phyloP scores from a whole-genome alignment of 1,140 invertebrate species.

The Tetramorium parvispinum region DNA sequence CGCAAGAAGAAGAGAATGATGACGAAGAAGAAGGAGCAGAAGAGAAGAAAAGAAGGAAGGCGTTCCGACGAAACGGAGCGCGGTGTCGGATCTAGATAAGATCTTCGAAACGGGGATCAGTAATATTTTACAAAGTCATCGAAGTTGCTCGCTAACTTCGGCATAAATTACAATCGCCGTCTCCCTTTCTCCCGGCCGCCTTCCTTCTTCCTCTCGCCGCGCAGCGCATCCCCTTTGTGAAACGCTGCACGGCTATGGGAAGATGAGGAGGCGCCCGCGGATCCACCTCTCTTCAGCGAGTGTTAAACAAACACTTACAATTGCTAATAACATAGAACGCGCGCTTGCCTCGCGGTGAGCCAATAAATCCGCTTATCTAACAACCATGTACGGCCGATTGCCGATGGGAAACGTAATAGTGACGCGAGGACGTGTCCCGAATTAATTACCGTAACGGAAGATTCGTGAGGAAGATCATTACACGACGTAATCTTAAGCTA shows the following conservation, averaged over 20 bases:
- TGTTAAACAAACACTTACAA: conserved; percentile 78
- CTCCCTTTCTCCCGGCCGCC: conserved; percentile 19
- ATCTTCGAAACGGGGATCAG: conserved; percentile 80
- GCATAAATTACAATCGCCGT: conserved; percentile 79
- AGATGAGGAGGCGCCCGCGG: conserved; percentile 56
- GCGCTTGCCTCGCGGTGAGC: conserved; percentile 59
- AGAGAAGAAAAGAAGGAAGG: conserved; percentile 68
- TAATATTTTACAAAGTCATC: conserved; percentile 84
- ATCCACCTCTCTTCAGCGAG: conserved; percentile 62
- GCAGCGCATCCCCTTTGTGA: conserved; percentile 55
- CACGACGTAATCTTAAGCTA: conserved; percentile 26
- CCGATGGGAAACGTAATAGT: conserved; percentile 36
- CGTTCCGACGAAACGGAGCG: conserved; percentile 76
- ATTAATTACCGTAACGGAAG: conserved; percentile 45
- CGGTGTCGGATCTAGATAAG: conserved; percentile 77
- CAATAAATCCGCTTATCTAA: conserved; percentile 70
- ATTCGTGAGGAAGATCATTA: conserved; percentile 39
- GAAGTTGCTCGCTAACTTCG: conserved; percentile 83
- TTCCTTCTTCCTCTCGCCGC: conserved; percentile 4
- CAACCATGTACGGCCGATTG: conserved; percentile 48
- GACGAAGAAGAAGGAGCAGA: conserved; percentile 45
- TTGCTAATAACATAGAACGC: conserved; percentile 73
- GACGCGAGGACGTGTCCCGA: conserved; percentile 11
- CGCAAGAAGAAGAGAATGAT: conserved; percentile 26
- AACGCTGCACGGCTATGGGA: conserved; percentile 35